A percentile compares a stretch with the other conserved stretches of the same genome.
phyloP scores from a whole-genome alignment of 2,888 invertebrate species.

The Spisula subtruncata region DNA sequence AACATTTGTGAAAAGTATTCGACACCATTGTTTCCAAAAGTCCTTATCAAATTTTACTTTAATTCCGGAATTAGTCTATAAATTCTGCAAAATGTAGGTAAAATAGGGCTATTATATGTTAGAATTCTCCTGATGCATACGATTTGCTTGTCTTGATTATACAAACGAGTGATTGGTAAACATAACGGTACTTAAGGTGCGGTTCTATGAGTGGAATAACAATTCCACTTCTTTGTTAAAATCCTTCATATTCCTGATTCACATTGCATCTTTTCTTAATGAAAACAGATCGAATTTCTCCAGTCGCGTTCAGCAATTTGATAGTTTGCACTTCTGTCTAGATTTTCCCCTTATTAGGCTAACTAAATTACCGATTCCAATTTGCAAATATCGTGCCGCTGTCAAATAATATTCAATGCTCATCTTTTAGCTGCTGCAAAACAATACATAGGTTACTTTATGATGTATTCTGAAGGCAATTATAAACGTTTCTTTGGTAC shows the following conservation, averaged over 20 bases:
- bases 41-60: too few relatives aligned
- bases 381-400: slow-evolving; percentile 13
- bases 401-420: not conserved
- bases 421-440: slow-evolving; percentile 22
- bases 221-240: not conserved
- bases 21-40: too few relatives aligned
- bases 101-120: too few relatives aligned
- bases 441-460: slow-evolving; percentile 20
- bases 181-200: too few relatives aligned
- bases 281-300: not conserved
- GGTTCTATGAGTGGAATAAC: not conserved
- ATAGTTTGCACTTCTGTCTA: slow-evolving; percentile 20
- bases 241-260: slow-evolving; percentile 7
- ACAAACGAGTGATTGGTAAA: not conserved
- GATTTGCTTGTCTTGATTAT: not conserved
- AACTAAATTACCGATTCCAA: not conserved
- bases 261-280: not conserved
- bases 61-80: too few relatives aligned
- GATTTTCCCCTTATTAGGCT: slow-evolving; percentile 6
- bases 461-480: slow-evolving; percentile 3
- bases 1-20: not conserved
- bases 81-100: too few relatives aligned
- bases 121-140: not conserved
- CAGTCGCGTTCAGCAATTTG: slow-evolving; percentile 20
- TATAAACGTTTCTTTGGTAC: not conserved